Evolutionary conservation across 2,888 invertebrate species (phyloP).

Genomic region (Pocota personata): DNA sequence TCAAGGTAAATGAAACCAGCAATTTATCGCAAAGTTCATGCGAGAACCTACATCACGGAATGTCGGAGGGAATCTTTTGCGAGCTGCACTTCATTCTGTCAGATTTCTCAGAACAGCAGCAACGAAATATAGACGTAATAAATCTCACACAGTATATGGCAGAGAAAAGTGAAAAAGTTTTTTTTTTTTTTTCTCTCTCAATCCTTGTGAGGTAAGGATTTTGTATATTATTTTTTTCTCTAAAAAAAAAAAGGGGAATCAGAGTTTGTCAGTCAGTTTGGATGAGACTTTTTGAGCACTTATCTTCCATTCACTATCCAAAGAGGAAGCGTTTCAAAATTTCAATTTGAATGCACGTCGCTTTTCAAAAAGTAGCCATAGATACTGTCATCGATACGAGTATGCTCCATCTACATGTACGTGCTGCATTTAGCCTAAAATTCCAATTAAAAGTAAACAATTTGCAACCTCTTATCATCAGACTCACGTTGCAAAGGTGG

Average conservation of each 20-base stretch:
- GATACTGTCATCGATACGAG: not conserved
- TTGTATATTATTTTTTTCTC: no score
- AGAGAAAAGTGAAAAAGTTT: slow-evolving; percentile 26
- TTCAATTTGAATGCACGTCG: not conserved
- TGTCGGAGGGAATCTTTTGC: slow-evolving; percentile 42
- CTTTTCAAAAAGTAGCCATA: not conserved
- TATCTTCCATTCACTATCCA: not conserved
- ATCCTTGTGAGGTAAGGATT: not conserved
- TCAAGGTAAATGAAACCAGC: slow-evolving; percentile 71
- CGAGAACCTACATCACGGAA: slow-evolving; percentile 9
- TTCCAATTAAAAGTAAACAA: not conserved
- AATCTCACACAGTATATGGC: slow-evolving; percentile 45
- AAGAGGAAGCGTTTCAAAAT: not conserved
- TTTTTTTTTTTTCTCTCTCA: not conserved
- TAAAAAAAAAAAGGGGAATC: no score
- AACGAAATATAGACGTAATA: slow-evolving; percentile 54
- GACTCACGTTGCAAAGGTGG: not conserved
- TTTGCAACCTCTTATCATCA: slow-evolving; percentile 26
- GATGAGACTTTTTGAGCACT: no score
- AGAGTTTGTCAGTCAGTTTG: no score
- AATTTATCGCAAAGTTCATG: slow-evolving; percentile 68
- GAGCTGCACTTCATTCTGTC: slow-evolving; percentile 52
- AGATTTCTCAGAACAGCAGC: slow-evolving; percentile 57
- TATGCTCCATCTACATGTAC: not conserved
- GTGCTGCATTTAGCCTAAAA: slow-evolving; percentile 16